phyloP scores from a whole-genome alignment of 1,140 invertebrate genomes.

The Drosophila virilis region DNA sequence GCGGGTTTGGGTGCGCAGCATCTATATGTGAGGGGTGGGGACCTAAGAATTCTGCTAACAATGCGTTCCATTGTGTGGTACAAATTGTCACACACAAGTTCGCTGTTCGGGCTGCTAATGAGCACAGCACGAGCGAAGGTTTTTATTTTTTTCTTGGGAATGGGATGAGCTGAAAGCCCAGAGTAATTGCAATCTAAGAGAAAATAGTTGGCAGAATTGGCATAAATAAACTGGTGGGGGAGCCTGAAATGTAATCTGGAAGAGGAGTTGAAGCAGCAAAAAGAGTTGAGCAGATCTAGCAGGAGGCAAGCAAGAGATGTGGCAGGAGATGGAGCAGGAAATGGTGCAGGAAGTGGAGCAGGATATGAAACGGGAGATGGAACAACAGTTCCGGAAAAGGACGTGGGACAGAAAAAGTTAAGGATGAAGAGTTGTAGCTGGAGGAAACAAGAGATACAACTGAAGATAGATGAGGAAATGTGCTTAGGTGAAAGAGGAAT shows the following conservation, averaged over 20 bases:
- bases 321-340: neutral
- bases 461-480: too few relatives aligned
- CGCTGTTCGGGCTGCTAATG: conserved; percentile 23
- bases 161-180: neutral
- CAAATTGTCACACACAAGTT: conserved; percentile 67
- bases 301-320: neutral
- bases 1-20: too few relatives aligned
- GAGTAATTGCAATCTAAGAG: neutral
- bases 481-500: too few relatives aligned
- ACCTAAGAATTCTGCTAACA: conserved; percentile 36
- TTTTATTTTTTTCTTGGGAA: neutral
- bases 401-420: neutral
- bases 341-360: neutral
- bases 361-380: neutral
- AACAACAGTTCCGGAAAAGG: neutral
- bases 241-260: neutral
- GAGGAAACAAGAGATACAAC: too few relatives aligned
- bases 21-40: neutral
- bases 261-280: too few relatives aligned
- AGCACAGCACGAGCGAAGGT: conserved; percentile 3
- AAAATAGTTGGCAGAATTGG: neutral
- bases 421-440: too few relatives aligned
- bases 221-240: neutral
- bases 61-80: conserved; percentile 58
- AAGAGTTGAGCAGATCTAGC: too few relatives aligned